Conservation (phyloP, 2,888 invertebrate genomes). For the Hirtodrosophila duncani region DNA sequence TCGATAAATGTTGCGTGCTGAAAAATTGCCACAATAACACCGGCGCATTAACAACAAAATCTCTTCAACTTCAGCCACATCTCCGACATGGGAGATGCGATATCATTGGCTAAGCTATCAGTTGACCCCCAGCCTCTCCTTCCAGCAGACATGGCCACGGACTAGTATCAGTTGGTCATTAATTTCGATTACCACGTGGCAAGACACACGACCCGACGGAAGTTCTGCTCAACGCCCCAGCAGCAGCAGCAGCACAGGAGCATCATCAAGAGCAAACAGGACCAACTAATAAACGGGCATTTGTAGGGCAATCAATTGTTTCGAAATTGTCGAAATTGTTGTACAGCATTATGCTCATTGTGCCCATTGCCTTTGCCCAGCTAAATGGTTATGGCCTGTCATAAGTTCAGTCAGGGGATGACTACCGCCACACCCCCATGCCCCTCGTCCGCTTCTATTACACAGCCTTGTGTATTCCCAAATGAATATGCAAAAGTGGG, state of each 20-base stretch:
- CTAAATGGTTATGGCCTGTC: constrained; percentile 73
- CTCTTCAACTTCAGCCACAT: constrained; percentile 1
- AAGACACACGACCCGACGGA: constrained; percentile 69
- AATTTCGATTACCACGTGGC: constrained; percentile 72
- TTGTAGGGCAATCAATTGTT: constrained; percentile 71
- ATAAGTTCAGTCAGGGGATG: constrained; percentile 60
- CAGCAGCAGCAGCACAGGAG: constrained; percentile 7
- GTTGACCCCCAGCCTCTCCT: neutral
- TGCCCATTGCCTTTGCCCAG: constrained; percentile 30
- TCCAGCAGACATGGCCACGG: constrained; percentile 21
- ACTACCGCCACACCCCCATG: neutral
- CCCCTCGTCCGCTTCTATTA: constrained; percentile 9
- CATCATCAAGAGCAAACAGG: constrained; percentile 18
- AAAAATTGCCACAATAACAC: constrained; percentile 51
- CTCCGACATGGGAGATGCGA: too few relatives aligned
- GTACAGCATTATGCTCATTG: constrained; percentile 70
- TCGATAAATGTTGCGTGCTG: constrained; percentile 22
- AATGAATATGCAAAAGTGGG: constrained; percentile 76
- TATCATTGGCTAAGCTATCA: too few relatives aligned
- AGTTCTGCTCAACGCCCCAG: constrained; percentile 40
- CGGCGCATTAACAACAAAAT: constrained; percentile 44
- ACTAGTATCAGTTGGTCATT: constrained; percentile 65
- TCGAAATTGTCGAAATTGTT: constrained; percentile 67
- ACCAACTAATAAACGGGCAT: constrained; percentile 71
- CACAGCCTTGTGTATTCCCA: constrained; percentile 75